Base-by-base conservation (phyloP, 2,888 invertebrate genomes). In the Cryptocephalus primarius region DNA sequence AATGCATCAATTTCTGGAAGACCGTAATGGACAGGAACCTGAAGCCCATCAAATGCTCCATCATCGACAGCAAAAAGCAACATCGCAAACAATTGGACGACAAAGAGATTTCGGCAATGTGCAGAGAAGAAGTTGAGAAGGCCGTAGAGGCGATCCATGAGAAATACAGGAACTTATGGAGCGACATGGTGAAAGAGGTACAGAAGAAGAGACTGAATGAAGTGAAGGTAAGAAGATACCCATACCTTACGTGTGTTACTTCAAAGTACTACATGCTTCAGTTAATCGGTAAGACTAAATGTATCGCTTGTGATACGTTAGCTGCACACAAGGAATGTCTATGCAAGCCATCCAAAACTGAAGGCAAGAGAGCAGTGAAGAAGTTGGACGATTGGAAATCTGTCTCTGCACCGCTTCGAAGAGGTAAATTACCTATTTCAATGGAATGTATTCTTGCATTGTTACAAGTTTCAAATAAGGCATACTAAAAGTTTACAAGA, bases 1-100 rank as follows among this genome's bases (percentile, higher is more conserved):
- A 63, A 53, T 63, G 63, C 43, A 55, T 63, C 12, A 48, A 51
- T 3, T 63, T 63, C 46, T 64, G 61, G 64, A 57, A 55, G 44
- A 56, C 53, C 22, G 55, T 62, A 1, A 54, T 62, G 49, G 55
- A 59, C 38, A 60, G 56, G 47, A 60, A 63, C 47, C 48, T 63
- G 45, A 55, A 53, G 31, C 62, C 62, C 1, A 53, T 64, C 22
- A 62, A 62, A 45, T 62, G 61, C 42, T 52, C 55, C 6, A 49
- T 63, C 22, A 54, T 61, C 22, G 56, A 57, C 34, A 54, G 48
- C 33, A 39, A 13, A n/a, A 49, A 51, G 40, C 48, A 45, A 38
- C 34, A 41, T 40, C 11, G 8, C 12, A n/a, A 42, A 11, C 13
- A 10, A 8, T 14, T 3, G 4, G 10, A 38, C 10, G 33, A 51